These are phyloP conservation scores for Zelleria hepariella DNA, from an alignment of 2,888 invertebrate genomes.

Conservation along the genomic window DNA sequence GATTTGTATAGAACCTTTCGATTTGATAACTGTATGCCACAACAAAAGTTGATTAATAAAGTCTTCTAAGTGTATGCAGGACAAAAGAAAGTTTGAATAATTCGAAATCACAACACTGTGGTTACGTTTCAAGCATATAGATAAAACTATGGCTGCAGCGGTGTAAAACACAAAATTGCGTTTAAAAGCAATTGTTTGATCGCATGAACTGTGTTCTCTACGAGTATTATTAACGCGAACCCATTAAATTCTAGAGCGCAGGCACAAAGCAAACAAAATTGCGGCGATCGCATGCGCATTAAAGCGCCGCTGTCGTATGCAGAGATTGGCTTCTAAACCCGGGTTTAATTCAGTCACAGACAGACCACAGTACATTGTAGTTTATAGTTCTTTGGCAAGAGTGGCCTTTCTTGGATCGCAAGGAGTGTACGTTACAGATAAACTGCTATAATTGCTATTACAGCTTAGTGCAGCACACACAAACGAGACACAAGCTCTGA, in stretches of 20 bases:
- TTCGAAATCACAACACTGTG: background rate
- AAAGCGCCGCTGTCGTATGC: background rate
- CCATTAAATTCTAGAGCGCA: constrained; percentile 18
- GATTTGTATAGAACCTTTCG: background rate
- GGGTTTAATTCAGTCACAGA: background rate
- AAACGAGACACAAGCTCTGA: no score
- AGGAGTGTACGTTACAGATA: no score
- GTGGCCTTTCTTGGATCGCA: no score
- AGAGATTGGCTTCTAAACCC: background rate
- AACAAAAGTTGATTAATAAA: background rate
- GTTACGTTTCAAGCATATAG: background rate
- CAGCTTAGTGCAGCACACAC: no score
- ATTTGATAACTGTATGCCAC: background rate
- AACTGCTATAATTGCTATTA: no score
- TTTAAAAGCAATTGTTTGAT: background rate
- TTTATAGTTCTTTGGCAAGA: background rate
- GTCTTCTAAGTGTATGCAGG: background rate
- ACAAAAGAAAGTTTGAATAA: background rate
- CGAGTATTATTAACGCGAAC: background rate
- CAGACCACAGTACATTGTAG: no score
- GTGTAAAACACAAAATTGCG: background rate
- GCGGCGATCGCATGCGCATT: background rate
- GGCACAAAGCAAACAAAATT: background rate
- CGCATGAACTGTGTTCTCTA: constrained; percentile 1
- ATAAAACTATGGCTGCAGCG: background rate